Conservation (phyloP, 1,140 invertebrate species). For the Heliconius hewitsoni region DNA sequence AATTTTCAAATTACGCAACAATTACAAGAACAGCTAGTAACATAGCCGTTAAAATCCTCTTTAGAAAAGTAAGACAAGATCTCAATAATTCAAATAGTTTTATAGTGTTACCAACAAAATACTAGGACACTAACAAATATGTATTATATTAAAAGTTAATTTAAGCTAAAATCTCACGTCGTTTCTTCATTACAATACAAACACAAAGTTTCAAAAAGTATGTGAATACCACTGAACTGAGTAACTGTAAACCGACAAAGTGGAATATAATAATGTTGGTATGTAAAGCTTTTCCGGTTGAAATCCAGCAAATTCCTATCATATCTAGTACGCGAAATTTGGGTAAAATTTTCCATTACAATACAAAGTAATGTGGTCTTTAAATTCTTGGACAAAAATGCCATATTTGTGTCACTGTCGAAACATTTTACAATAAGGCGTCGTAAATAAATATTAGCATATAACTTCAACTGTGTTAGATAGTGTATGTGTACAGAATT, state of each 20-base stretch:
- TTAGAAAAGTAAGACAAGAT: too few relatives aligned
- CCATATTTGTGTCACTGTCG: not conserved
- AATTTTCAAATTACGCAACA: too few relatives aligned
- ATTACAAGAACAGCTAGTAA: too few relatives aligned
- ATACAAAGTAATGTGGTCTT: conserved; percentile 5
- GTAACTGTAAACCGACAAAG: conserved; percentile 51
- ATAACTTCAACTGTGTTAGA: conserved; percentile 19
- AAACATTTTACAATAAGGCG: conserved; percentile 24
- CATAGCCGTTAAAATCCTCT: too few relatives aligned
- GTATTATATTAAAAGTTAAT: not conserved
- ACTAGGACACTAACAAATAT: not conserved
- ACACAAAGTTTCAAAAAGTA: conserved; percentile 18
- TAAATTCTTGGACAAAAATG: not conserved
- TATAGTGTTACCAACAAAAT: too few relatives aligned
- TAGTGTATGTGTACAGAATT: conserved; percentile 3
- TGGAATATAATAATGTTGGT: conserved; percentile 46
- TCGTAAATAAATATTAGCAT: conserved; percentile 27
- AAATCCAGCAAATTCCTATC: conserved; percentile 44
- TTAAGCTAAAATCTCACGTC: not conserved
- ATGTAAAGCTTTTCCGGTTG: conserved; percentile 55
- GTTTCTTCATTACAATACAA: not conserved
- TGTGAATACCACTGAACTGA: conserved; percentile 40
- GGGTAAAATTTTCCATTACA: conserved; percentile 1
- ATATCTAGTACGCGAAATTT: conserved; percentile 31
- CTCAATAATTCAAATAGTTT: too few relatives aligned